Evolutionary conservation across 1,140 invertebrate genomes (phyloP), one percentile per base, ranked within the genome.

Genomic region (Drosophila tani): DNA sequence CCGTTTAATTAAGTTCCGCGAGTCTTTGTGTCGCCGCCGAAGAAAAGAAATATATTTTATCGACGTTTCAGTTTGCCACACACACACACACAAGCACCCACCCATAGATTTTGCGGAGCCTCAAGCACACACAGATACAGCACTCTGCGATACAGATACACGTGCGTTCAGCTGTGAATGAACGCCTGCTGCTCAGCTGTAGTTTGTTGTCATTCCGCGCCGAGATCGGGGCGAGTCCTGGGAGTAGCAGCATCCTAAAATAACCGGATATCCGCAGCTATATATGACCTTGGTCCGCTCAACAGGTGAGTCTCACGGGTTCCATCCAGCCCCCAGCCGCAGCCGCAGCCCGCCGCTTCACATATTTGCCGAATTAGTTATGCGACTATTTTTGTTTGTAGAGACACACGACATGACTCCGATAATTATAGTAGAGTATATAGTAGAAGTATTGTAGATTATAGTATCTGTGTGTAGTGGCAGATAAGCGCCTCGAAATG

Each of bases 121-220:
- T 32, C 70, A 59, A 62, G 64, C 40, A 69, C 43, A 65, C 60
- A 45, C 56, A 63, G 45, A 71, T 69, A 69, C 65, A 45, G 24
- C 40, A 46, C 51, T 43, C 67, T 27, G 67, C 65, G 51, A 70
- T 70, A 82, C 53, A 69, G 19, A 65, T 60, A 85, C 64, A 85
- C 66, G 70, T 74, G 74, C 85, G 77, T 69, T 84, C 84, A 87
- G 84, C 84, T 87, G 83, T 80, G 68, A 81, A 38, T 59, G 69
- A 45, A 55, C 40, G 68, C 47, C 49, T 46, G 68, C 64, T 57
- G 64, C 53, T 67, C 63, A 68, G 84, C 81, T 83, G 82, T 79
- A 59, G 71, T 82, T 81, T 86, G 83, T 87, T 86, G 73, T 86
- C 82, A 86, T 81, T 86, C 74, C 67, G 67, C 57, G 45, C 47